Conservation (phyloP, 2,888 invertebrate species). For the Spodoptera picta region DNA sequence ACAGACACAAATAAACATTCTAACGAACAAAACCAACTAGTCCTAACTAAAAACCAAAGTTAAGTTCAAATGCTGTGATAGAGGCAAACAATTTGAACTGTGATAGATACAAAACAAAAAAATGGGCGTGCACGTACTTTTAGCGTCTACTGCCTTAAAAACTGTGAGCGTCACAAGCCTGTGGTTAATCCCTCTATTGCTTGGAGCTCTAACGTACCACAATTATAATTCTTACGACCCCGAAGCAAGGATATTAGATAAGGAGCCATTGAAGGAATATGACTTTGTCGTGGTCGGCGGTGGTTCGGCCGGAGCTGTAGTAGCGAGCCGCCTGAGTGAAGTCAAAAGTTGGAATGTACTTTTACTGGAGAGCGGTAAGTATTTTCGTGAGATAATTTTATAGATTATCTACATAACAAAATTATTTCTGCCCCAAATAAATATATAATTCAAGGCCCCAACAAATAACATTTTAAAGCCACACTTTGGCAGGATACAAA, state of each 20-base stretch:
- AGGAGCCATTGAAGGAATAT: slow-evolving; percentile 92
- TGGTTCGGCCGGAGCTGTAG: slow-evolving; percentile 96
- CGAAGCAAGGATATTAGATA: slow-evolving; percentile 92
- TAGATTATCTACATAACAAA: neutral
- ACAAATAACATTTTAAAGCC: neutral
- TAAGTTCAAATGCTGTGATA: slow-evolving; percentile 60
- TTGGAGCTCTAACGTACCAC: slow-evolving; percentile 94
- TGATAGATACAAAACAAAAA: slow-evolving; percentile 71
- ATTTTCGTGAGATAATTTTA: slow-evolving; percentile 1
- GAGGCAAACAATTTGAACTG: slow-evolving; percentile 46
- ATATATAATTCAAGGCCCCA: no score
- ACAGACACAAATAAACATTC: slow-evolving; percentile 65
- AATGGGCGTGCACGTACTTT: slow-evolving; percentile 93
- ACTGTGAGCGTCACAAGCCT: slow-evolving; percentile 93
- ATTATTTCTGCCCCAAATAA: no score
- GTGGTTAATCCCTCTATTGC: slow-evolving; percentile 94
- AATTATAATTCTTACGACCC: slow-evolving; percentile 94
- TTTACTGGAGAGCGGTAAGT: slow-evolving; percentile 92
- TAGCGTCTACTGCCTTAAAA: slow-evolving; percentile 93
- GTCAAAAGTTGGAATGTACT: slow-evolving; percentile 93
- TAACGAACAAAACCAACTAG: slow-evolving; percentile 60
- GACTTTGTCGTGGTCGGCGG: slow-evolving; percentile 95
- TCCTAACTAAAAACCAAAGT: slow-evolving; percentile 67
- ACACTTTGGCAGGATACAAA: neutral
- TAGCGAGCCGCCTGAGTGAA: slow-evolving; percentile 94